Conservation (phyloP, 2,113 vertebrate genomes). For the Python bivittatus region DNA sequence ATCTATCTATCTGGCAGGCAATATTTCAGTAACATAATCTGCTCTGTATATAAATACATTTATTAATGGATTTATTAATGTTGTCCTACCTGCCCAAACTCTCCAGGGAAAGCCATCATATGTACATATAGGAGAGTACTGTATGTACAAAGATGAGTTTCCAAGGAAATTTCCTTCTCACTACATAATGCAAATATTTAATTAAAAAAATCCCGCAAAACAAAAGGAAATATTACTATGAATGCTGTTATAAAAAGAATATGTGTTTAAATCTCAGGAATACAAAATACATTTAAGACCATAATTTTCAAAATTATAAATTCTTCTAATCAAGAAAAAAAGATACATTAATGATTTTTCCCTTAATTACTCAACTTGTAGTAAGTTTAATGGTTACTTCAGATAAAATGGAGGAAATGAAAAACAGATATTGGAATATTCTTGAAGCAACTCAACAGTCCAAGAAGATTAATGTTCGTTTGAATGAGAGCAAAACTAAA, state of each 20-base stretch:
- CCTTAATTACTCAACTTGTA: background rate
- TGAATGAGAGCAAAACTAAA: slow-evolving; percentile 25
- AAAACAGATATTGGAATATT: background rate
- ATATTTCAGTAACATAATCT: background rate
- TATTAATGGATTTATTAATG: background rate
- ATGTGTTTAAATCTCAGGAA: background rate
- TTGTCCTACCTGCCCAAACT: background rate
- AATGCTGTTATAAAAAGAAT: background rate
- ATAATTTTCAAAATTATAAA: background rate
- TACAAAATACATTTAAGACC: background rate
- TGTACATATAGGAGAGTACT: no score
- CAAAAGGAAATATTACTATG: background rate
- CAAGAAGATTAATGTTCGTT: slow-evolving; percentile 26
- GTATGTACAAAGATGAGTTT: no score
- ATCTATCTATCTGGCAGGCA: background rate
- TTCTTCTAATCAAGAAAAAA: background rate
- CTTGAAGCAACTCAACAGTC: background rate
- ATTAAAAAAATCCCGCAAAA: no score
- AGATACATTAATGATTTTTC: background rate
- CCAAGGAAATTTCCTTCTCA: background rate
- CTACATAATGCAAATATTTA: background rate
- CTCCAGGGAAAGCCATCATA: background rate
- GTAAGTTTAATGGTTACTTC: background rate
- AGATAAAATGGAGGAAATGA: slow-evolving; percentile 5
- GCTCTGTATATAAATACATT: background rate